Conservation (phyloP, 2,888 invertebrate species). For the Drosophila koepferae region DNA sequence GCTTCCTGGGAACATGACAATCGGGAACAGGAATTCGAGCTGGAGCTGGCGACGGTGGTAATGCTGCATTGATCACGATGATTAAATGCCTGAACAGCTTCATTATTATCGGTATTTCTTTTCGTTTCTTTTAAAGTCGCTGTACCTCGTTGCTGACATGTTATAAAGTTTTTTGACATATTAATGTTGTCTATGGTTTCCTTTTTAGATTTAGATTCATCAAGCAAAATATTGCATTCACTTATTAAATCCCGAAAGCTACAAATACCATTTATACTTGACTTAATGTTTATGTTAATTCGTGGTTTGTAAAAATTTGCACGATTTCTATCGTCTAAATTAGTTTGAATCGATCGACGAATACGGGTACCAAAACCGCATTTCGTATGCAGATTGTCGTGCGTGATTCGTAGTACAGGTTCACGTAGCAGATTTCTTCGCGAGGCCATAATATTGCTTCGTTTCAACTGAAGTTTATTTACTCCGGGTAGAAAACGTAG, state of each 20-base stretch:
- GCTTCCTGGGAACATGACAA: slow-evolving; percentile 92
- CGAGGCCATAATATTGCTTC: slow-evolving; percentile 31
- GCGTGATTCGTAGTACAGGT: slow-evolving; percentile 66
- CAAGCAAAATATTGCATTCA: slow-evolving; percentile 76
- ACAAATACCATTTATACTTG: slow-evolving; percentile 49
- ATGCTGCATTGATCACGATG: slow-evolving; percentile 11
- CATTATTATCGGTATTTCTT: slow-evolving; percentile 7
- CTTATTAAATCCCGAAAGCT: slow-evolving; percentile 81
- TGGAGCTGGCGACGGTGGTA: slow-evolving; percentile 14
- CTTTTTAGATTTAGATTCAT: slow-evolving; percentile 65
- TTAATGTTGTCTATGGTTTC: slow-evolving; percentile 47
- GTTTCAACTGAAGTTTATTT: slow-evolving; percentile 64
- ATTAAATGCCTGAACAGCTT: slow-evolving; percentile 6
- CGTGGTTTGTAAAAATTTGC: slow-evolving; percentile 33
- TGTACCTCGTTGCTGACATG: slow-evolving; percentile 31
- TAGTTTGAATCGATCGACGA: slow-evolving; percentile 34
- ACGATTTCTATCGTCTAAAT: slow-evolving; percentile 41
- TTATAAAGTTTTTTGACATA: slow-evolving; percentile 37
- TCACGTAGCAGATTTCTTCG: slow-evolving; percentile 68
- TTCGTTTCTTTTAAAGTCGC: slow-evolving; percentile 1
- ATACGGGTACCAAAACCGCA: slow-evolving; percentile 34
- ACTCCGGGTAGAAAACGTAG: slow-evolving; percentile 53
- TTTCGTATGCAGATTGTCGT: slow-evolving; percentile 51
- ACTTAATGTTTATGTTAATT: slow-evolving; percentile 31
- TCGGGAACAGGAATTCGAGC: slow-evolving; percentile 16